Base-by-base conservation (phyloP, 2,797 vertebrate species). In the Enteromius radiatus region DNA sequence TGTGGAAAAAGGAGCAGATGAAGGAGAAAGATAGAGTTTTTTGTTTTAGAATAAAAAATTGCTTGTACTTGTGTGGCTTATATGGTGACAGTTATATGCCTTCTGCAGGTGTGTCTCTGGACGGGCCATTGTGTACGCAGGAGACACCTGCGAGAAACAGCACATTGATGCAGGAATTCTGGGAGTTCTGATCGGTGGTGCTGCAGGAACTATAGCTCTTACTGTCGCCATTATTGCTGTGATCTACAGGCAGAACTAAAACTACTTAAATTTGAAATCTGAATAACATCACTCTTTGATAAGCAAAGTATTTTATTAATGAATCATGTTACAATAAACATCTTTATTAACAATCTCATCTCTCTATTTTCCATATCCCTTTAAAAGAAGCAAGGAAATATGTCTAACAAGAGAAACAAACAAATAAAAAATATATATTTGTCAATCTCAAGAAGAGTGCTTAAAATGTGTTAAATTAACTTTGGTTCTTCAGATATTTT, bases 61-160 rank as follows among this genome's bases (percentile, higher is more conserved):
- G 14, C 11, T 52, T 36, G 52, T n/a, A 12, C 38, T 65, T 54
- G 31, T 45, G 21, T 67, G 49, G 33, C 5, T 80, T 59, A 23
- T n/a, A 43, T 52, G 1, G 6, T 74, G 12, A 84, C 17, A 31
- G 17, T 23, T 56, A 15, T 26, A 68, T 87, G 3, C 87, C 78
- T 65, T 86, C 31, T 71, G 1, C 88, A 98, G 96, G 86, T 98
- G 96, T 85, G 47, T 87, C 10, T 91, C 94, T n/a, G 93, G 91
- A 84, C 93, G 93, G 28, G 85, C 93, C 43, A 94, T 93, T 84
- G 94, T 92, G 89, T 97, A 95, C 86, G 89, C 87, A 0, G 96
- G 96, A 2, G 91, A 93, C 68, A 94, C 75, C 15, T 98, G 96
- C 49, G 94, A 98, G 86, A 86, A 89, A 4, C 3, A 87, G 63